Base-by-base conservation (phyloP, 1,140 invertebrate genomes). In the Hydropsyche tenuis region DNA sequence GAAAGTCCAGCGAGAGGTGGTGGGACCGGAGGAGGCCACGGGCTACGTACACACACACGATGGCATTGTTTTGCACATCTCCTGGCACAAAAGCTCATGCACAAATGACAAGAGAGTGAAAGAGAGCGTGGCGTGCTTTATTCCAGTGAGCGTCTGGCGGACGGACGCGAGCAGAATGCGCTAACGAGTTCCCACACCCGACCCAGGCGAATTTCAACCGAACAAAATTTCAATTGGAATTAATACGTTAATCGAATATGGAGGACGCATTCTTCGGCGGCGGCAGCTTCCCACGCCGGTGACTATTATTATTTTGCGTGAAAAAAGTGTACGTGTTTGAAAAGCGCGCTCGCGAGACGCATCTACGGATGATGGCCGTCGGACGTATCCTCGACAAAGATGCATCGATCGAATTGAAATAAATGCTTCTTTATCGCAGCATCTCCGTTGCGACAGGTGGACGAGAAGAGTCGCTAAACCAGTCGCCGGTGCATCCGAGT, bases 171-270 rank as follows among this genome's bases (percentile, higher is more conserved):
- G 48, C 76, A 69, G 76, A 77, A 76, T 76, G 75, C 75, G 69
- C 75, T 56, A 60, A 70, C 56, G 37, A 73, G 75, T 76, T 76
- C 75, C 75, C 75, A 76, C 75, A 37, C 60, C 23, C 53, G 72
- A 48, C 75, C 62, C 63, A 14, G 48, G 71, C 75, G 63, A 76
- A 77, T 77, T 77, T 74, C 69, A 64, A 72, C 76, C 75, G 73
- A 72, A 74, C 75, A 69, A 77, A 77, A 77, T 77, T 77, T 77
- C 75, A 77, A 77, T 77, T 72, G 75, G 75, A 77, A 84, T 85
- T 82, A 84, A 85, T 86, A 85, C 85, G 84, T 84, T 85, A 84
- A 84, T 85, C 82, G 82, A 81, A 82, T 84, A 85, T 83, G 82
- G 84, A 82, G 83, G 83, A 80, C 83, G 82, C 83, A 86, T 84